Percentiles rank a stretch among this genome's conserved stretches.
Conservation (phyloP, 2,888 invertebrate species). For the Ctena decussata region DNA sequence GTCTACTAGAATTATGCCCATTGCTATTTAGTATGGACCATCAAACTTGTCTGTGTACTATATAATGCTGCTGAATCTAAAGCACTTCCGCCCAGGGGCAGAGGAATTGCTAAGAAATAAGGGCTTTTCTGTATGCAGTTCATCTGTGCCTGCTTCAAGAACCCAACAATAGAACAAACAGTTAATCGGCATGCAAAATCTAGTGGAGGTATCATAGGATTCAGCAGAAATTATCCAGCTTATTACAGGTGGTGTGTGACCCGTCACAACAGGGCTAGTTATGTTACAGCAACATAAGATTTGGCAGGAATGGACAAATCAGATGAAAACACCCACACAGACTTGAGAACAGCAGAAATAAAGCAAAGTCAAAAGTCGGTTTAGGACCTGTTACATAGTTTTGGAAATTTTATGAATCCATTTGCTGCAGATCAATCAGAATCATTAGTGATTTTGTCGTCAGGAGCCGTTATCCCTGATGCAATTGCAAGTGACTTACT, state of each 20-base stretch:
- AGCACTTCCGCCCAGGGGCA: slow-evolving; percentile 36
- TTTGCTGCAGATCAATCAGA: slow-evolving; percentile 29
- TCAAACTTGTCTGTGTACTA: slow-evolving; percentile 49
- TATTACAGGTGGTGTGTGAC: not conserved
- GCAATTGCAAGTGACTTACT: not conserved
- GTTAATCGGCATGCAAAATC: not conserved
- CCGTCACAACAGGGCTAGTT: not conserved
- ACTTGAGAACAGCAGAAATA: not conserved
- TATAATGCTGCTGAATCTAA: slow-evolving; percentile 34
- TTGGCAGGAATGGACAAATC: not conserved
- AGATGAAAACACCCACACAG: not conserved
- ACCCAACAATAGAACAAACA: not conserved
- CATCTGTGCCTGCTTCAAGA: slow-evolving; percentile 28
- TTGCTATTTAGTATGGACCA: too few species aligned
- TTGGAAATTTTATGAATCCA: slow-evolving; percentile 49
- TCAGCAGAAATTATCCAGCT: not conserved
- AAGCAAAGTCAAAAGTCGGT: not conserved
- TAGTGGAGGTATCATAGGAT: not conserved
- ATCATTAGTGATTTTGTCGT: slow-evolving; percentile 42
- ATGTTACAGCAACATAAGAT: not conserved
- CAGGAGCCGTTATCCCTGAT: slow-evolving; percentile 27
- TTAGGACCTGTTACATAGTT: too few species aligned
- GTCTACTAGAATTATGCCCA: too few species aligned
- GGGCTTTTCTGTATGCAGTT: slow-evolving; percentile 52
- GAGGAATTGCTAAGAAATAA: slow-evolving; percentile 32